phyloP scores from a whole-genome alignment of 2,888 invertebrate genomes.

The Tenthredo distinguenda region DNA sequence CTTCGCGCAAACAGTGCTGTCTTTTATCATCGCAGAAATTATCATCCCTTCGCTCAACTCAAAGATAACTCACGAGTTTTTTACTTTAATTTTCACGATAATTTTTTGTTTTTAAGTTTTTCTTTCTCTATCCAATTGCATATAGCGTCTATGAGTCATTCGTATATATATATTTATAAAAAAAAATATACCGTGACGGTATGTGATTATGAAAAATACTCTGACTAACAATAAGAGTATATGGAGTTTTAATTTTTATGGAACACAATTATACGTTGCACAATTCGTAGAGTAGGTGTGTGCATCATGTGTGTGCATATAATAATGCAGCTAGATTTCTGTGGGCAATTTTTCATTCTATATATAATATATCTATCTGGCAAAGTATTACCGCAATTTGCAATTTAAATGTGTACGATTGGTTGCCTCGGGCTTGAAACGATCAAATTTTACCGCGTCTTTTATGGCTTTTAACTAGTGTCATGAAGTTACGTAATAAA shows the following conservation, averaged over 20 bases:
- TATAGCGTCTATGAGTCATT: background rate
- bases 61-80: too few species aligned
- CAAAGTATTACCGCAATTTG: background rate
- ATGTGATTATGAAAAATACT: constrained; percentile 8
- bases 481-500: constrained; percentile 20
- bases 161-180: background rate
- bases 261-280: constrained; percentile 18
- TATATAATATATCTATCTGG: background rate
- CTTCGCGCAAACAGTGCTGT: background rate
- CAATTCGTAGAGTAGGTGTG: background rate
- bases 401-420: constrained; percentile 23
- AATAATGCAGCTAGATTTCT: background rate
- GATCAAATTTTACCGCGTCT: constrained; percentile 24
- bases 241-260: constrained; percentile 28
- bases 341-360: background rate
- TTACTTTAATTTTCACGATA: background rate
- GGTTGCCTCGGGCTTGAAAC: background rate
- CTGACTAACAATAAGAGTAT: background rate
- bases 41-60: too few species aligned
- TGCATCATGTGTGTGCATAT: background rate
- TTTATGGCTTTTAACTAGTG: constrained; percentile 21
- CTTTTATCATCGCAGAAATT: background rate
- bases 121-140: background rate
- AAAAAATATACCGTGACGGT: background rate
- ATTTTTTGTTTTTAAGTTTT: background rate